Evolutionary conservation across 2,113 vertebrate species (phyloP).

Genomic region (Dasyornis broadbenti): DNA sequence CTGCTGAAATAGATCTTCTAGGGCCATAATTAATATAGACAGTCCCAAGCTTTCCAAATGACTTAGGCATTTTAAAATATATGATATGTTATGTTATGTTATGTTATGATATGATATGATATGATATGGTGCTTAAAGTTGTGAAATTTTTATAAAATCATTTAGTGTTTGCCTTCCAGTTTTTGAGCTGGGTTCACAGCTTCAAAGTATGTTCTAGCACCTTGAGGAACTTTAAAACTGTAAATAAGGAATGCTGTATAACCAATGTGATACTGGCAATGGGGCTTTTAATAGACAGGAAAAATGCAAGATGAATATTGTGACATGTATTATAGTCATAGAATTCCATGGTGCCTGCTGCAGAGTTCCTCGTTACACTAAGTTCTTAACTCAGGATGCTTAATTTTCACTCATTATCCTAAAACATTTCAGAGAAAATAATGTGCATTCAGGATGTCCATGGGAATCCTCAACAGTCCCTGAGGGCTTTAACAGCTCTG

Average conservation of each 20-base stretch:
- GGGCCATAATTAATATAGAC: not conserved
- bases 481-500: not conserved
- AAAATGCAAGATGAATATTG: not conserved
- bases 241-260: not conserved
- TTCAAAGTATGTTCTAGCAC: not conserved
- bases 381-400: not conserved
- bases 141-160: not conserved
- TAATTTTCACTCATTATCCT: not conserved
- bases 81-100: too few relatives aligned
- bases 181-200: not conserved
- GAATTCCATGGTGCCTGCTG: not conserved
- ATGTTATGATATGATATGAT: too few relatives aligned
- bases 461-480: not conserved
- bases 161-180: not conserved
- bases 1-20: not conserved
- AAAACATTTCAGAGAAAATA: not conserved
- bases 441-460: not conserved
- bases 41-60: not conserved
- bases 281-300: not conserved
- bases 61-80: not conserved
- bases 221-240: not conserved
- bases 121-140: not conserved
- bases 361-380: fast-evolving
- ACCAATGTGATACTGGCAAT: not conserved
- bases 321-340: not conserved